Conservation (phyloP, 2,888 invertebrate genomes). For the Acleris laterana region DNA sequence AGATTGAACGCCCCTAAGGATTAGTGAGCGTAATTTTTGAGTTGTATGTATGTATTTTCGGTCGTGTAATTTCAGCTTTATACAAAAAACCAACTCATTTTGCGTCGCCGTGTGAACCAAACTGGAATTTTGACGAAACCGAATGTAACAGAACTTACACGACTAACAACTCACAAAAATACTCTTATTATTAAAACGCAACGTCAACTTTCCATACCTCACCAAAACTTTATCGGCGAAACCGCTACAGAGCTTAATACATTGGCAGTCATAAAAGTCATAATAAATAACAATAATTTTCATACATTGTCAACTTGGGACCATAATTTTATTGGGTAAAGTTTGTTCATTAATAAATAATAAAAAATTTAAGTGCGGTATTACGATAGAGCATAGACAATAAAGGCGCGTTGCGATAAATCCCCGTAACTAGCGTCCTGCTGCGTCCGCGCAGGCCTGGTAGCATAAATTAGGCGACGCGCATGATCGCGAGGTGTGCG, state of each 20-base stretch:
- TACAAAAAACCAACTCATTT: too few relatives aligned
- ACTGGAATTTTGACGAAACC: too few relatives aligned
- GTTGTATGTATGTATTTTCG: too few relatives aligned
- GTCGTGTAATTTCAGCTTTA: too few relatives aligned
- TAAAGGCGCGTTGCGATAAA: conserved; percentile 59
- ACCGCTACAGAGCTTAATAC: conserved; percentile 24
- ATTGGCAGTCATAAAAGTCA: conserved; percentile 36
- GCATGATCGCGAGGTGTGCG: conserved; percentile 10
- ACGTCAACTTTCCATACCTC: too few relatives aligned
- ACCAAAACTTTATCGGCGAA: conserved; percentile 8
- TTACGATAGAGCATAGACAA: conserved; percentile 46
- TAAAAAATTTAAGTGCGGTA: conserved; percentile 52
- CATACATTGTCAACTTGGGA: conserved; percentile 28
- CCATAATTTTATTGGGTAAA: conserved; percentile 28
- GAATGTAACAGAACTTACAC: too few relatives aligned
- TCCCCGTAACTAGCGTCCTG: conserved; percentile 63
- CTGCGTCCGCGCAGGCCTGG: conserved; percentile 48
- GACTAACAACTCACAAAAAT: too few relatives aligned
- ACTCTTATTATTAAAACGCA: too few relatives aligned
- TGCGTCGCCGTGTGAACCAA: too few relatives aligned
- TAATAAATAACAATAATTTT: conserved; percentile 34
- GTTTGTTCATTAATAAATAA: conserved; percentile 63
- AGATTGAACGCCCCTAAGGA: too few relatives aligned
- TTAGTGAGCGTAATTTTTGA: too few relatives aligned
- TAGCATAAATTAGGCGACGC: conserved; percentile 59